Conservation (phyloP, 2,797 vertebrate genomes). For the Fistularia tabacaria region DNA sequence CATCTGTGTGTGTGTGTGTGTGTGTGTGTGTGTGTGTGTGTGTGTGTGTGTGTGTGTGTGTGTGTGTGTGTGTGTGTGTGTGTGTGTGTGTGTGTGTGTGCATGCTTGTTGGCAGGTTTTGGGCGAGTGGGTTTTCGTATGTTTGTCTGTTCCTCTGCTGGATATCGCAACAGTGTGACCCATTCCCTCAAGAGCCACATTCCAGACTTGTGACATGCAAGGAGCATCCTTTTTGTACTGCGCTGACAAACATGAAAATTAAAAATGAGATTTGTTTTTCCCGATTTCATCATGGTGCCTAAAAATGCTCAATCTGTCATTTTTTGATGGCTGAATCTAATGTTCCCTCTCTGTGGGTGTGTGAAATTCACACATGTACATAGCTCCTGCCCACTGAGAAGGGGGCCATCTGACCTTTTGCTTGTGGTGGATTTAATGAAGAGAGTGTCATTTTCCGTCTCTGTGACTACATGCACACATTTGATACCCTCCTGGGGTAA, state of each 20-base stretch:
- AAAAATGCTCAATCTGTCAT: constrained; percentile 43
- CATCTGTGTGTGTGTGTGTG: no score
- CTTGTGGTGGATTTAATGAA: constrained; percentile 58
- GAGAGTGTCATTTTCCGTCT: constrained; percentile 47
- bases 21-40: neutral
- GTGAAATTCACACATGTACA: constrained; percentile 64
- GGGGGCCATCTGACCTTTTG: constrained; percentile 68
- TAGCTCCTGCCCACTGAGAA: constrained; percentile 55
- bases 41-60: neutral
- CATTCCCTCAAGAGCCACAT: neutral
- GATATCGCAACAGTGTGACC: neutral
- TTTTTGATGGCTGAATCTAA: constrained; percentile 50
- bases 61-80: neutral
- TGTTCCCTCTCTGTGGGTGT: constrained; percentile 61
- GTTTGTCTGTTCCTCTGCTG: no score
- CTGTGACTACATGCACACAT: constrained; percentile 21
- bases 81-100: neutral
- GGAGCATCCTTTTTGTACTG: neutral
- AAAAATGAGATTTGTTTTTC: constrained; percentile 13
- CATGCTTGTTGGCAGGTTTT: neutral
- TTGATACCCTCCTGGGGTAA: constrained; percentile 10
- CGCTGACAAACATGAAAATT: constrained; percentile 11
- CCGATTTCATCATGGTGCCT: constrained; percentile 14
- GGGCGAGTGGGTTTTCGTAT: neutral
- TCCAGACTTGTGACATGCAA: no score